Conservation (phyloP, 2,888 invertebrate species). For the Leptinotarsa juncta region DNA sequence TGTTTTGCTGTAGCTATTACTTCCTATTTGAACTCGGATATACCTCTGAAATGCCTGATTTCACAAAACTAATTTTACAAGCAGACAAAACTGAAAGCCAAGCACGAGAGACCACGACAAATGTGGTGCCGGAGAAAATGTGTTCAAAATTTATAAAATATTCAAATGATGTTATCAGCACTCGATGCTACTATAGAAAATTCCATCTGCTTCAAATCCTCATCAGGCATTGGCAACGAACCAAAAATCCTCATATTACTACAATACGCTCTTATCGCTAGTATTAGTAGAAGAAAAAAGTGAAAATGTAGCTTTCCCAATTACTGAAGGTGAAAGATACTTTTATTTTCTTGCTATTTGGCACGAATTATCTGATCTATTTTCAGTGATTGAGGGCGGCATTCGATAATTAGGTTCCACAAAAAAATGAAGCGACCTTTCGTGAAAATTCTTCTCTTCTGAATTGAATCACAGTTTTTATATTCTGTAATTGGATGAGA, state of each 20-base stretch:
- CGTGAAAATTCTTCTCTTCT: not conserved
- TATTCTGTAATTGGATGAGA: constrained; percentile 8
- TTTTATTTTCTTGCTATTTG: not conserved
- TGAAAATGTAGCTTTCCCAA: not conserved
- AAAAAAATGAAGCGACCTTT: not conserved
- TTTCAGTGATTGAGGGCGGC: not conserved
- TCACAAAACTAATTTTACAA: too few species aligned
- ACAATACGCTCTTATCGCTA: not conserved
- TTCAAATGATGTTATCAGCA: too few species aligned
- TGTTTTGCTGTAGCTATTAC: too few species aligned
- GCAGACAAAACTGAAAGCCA: too few species aligned
- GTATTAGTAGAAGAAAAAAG: not conserved
- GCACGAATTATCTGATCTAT: constrained; percentile 15
- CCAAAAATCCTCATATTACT: not conserved
- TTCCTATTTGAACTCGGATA: too few species aligned
- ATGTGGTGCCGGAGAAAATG: too few species aligned
- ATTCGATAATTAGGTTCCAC: constrained; percentile 8
- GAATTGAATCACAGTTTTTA: constrained; percentile 8
- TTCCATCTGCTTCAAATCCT: too few species aligned
- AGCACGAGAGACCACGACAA: too few species aligned
- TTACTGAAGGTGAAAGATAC: constrained; percentile 2
- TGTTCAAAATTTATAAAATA: too few species aligned
- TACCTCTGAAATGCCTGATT: too few species aligned
- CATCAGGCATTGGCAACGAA: too few species aligned
- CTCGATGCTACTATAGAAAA: too few species aligned